These are phyloP conservation scores for Hydropsyche betteni DNA, from an alignment of 2,888 invertebrate genomes.

Conservation along the genomic window DNA sequence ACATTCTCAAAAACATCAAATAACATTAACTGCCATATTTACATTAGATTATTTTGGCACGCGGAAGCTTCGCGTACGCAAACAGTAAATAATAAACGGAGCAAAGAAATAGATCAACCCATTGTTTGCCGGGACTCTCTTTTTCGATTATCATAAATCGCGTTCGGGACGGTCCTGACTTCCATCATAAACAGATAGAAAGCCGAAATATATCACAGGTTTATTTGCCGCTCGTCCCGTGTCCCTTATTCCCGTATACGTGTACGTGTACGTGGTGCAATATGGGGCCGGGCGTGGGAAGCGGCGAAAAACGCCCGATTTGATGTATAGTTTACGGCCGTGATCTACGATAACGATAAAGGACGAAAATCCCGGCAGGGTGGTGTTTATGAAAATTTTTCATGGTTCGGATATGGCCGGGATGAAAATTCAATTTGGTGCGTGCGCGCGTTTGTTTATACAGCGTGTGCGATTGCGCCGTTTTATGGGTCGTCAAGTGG, in stretches of 20 bases:
- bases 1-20: too few species aligned
- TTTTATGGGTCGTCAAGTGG: too few species aligned
- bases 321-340: constrained; percentile 24
- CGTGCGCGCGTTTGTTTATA: too few species aligned
- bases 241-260: not conserved
- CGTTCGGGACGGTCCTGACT: constrained; percentile 42
- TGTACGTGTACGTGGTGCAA: not conserved
- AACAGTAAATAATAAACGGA: constrained; percentile 16
- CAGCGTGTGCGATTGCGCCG: too few species aligned
- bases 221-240: constrained; percentile 27
- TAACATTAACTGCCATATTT: too few species aligned
- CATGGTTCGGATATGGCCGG: too few species aligned
- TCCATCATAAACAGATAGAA: constrained; percentile 47
- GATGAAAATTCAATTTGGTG: too few species aligned
- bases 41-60: too few species aligned
- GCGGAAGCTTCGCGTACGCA: not conserved
- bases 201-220: constrained; percentile 43
- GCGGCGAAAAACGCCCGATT: constrained; percentile 19
- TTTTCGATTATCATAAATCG: constrained; percentile 50
- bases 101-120: not conserved
- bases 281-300: not conserved
- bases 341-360: constrained; percentile 28
- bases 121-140: constrained; percentile 26
- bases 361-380: not conserved
- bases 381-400: too few species aligned